Evolutionary conservation across 2,113 vertebrate genomes (phyloP).

Genomic region (Hucho hucho): DNA sequence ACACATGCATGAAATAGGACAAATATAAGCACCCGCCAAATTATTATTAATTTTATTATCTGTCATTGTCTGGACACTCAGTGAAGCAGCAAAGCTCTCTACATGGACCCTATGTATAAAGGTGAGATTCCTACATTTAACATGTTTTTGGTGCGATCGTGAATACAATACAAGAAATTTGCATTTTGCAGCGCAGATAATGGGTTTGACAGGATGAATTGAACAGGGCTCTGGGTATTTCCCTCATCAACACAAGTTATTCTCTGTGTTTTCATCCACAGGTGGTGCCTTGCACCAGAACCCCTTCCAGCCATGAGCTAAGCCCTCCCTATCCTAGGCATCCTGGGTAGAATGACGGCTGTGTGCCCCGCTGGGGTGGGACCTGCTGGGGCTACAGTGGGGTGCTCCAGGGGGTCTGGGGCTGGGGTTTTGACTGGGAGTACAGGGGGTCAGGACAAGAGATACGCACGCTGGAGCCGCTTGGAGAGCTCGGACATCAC

Average conservation of each 20-base stretch:
- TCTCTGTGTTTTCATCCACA: conserved; percentile 1
- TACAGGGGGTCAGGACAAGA: conserved; percentile 44
- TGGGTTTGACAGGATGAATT: neutral
- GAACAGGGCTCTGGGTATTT: neutral
- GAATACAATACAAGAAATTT: neutral
- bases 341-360: conserved; percentile 84
- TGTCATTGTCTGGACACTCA: too few relatives aligned
- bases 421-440: conserved; percentile 30
- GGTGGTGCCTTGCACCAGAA: conserved; percentile 8
- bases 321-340: conserved; percentile 57
- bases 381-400: conserved; percentile 48
- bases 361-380: conserved; percentile 76
- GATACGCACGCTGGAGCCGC: conserved; percentile 73
- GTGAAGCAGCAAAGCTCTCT: neutral
- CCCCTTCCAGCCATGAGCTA: conserved; percentile 61
- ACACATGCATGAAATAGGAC: too few relatives aligned
- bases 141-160: neutral
- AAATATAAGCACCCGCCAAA: too few relatives aligned
- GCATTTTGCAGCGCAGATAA: neutral
- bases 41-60: neutral
- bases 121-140: neutral
- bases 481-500: conserved; percentile 82
- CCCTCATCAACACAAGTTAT: neutral
- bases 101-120: neutral
- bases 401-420: conserved; percentile 37